phyloP scores from a whole-genome alignment of 2,888 invertebrate genomes.

The Apocheima hispidaria region DNA sequence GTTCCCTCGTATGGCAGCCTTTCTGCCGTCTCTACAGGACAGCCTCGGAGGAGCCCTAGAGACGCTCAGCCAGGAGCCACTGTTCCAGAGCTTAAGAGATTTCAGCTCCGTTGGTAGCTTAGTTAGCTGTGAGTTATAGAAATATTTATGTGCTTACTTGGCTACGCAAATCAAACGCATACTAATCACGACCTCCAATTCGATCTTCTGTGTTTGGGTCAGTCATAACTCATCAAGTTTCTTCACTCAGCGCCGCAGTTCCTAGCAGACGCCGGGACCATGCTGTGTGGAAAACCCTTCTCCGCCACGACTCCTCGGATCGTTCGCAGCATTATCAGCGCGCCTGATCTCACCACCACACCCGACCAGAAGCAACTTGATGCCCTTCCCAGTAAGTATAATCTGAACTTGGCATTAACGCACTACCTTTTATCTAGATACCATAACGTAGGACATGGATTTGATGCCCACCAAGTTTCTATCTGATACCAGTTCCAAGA shows the following conservation, averaged over 20 bases:
- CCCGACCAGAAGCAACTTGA: constrained; percentile 78
- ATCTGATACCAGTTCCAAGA: no score
- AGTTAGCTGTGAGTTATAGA: constrained; percentile 60
- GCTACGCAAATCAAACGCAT: no score
- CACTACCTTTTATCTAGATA: background rate
- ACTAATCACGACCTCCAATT: no score
- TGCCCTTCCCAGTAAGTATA: constrained; percentile 80
- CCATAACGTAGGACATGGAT: background rate
- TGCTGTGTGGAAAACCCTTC: constrained; percentile 88
- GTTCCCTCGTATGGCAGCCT: constrained; percentile 71
- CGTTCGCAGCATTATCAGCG: constrained; percentile 73
- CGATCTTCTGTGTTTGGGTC: no score
- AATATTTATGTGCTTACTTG: background rate
- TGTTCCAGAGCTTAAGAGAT: constrained; percentile 62
- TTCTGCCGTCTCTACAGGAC: constrained; percentile 74
- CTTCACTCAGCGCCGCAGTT: constrained; percentile 80
- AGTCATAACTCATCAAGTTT: no score
- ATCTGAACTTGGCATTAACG: background rate
- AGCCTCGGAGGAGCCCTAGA: constrained; percentile 62
- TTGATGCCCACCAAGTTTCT: no score
- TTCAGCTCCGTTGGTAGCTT: constrained; percentile 65
- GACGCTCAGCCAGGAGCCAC: constrained; percentile 64
- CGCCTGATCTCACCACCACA: constrained; percentile 70
- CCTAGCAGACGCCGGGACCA: constrained; percentile 84
- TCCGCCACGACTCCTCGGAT: constrained; percentile 67